Conservation (phyloP, 1,140 invertebrate species). For the Conus betulinus region DNA sequence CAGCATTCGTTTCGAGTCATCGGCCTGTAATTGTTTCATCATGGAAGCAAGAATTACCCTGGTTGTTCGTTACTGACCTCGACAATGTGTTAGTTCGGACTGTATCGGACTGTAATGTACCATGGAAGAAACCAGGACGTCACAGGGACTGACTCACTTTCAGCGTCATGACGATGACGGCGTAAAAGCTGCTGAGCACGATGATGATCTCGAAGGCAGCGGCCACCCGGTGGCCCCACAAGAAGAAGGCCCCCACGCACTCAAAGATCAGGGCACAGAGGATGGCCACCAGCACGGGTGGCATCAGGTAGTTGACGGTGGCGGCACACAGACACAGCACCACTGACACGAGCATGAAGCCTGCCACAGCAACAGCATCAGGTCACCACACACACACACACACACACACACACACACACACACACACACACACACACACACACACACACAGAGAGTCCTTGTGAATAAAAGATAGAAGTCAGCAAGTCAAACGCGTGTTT, state of each 20-base stretch:
- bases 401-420: slow-evolving; percentile 10
- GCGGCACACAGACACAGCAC: slow-evolving; percentile 61
- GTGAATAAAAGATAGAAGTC: too few species aligned
- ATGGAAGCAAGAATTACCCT: too few species aligned
- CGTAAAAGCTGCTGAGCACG: slow-evolving; percentile 60
- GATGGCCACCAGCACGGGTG: slow-evolving; percentile 61
- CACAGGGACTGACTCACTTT: slow-evolving; percentile 36
- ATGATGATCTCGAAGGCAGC: slow-evolving; percentile 66
- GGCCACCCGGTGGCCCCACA: slow-evolving; percentile 60
- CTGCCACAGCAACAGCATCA: not conserved
- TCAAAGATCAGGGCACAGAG: slow-evolving; percentile 62
- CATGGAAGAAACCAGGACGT: not conserved
- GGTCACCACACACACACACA: not conserved
- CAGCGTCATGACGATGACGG: slow-evolving; percentile 63
- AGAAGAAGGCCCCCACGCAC: slow-evolving; percentile 55
- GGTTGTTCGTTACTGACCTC: too few species aligned
- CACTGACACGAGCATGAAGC: slow-evolving; percentile 57
- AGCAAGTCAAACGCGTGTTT: too few species aligned
- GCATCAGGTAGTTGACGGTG: slow-evolving; percentile 66
- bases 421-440: not conserved
- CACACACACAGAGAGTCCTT: too few species aligned
- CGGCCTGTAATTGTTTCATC: too few species aligned
- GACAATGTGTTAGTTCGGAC: too few species aligned
- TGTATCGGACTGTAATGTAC: too few species aligned
- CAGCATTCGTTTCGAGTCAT: too few species aligned